Evolutionary conservation across 2,797 vertebrate genomes (phyloP).

Genomic region (Pipistrellus pygmaeus): DNA sequence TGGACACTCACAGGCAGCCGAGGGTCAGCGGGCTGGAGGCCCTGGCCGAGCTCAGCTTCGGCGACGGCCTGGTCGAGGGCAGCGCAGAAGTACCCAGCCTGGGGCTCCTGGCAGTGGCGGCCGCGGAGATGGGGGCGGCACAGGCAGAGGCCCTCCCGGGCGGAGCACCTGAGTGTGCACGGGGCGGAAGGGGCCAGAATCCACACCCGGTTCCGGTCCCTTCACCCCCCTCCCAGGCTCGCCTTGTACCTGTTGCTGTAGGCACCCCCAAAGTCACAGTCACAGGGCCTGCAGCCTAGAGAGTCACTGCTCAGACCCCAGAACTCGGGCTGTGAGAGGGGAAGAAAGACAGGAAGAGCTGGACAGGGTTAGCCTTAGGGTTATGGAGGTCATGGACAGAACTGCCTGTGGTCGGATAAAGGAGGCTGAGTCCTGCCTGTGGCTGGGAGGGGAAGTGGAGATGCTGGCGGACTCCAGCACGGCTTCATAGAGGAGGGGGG

Average conservation of each 20-base stretch:
- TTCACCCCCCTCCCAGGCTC: not conserved
- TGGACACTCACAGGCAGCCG: conserved; percentile 89
- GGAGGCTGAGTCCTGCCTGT: not conserved
- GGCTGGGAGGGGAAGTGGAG: not conserved
- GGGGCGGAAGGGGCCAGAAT: not conserved
- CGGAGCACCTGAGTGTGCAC: conserved; percentile 88
- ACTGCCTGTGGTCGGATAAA: not conserved
- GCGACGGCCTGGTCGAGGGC: conserved; percentile 92
- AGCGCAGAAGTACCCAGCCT: conserved; percentile 91
- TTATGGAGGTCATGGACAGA: not conserved
- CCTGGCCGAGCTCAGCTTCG: conserved; percentile 89
- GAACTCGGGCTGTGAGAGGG: conserved; percentile 90
- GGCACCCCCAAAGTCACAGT: conserved; percentile 94
- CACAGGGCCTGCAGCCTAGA: conserved; percentile 91
- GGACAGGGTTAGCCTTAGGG: too few relatives aligned
- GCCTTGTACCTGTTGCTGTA: conserved; percentile 91
- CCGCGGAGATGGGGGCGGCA: conserved; percentile 92
- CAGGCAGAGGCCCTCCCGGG: conserved; percentile 92
- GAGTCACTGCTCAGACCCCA: conserved; percentile 94
- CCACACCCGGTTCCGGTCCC: not conserved
- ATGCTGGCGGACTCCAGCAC: not conserved
- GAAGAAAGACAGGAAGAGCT: not conserved
- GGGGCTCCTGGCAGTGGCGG: conserved; percentile 91
- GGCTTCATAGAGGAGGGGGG: not conserved
- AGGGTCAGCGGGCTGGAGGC: conserved; percentile 87